phyloP scores from a whole-genome alignment of 2,797 vertebrate species.

The Lepilemur ruficaudatus region DNA sequence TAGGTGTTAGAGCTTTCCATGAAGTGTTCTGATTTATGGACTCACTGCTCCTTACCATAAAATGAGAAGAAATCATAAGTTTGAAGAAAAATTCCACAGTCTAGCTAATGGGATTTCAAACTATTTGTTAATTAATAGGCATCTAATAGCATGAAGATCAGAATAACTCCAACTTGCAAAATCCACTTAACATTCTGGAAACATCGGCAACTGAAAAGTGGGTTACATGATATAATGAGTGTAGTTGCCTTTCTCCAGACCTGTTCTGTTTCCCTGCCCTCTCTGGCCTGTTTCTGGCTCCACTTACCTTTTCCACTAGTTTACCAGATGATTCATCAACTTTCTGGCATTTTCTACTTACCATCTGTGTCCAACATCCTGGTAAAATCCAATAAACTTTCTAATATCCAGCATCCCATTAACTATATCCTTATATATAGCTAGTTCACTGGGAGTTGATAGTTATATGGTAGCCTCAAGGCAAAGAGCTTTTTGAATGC shows the following conservation, averaged over 20 bases:
- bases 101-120: conserved; percentile 64
- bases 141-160: conserved; percentile 58
- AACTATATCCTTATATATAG: neutral
- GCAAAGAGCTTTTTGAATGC: neutral
- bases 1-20: conserved; percentile 54
- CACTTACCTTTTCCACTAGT: conserved; percentile 56
- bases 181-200: conserved; percentile 45
- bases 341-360: conserved; percentile 61
- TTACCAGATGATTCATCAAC: conserved; percentile 67
- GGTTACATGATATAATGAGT: conserved; percentile 5
- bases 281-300: conserved; percentile 56
- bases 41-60: conserved; percentile 56
- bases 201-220: conserved; percentile 15
- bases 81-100: neutral
- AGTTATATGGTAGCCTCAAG: neutral
- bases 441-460: neutral
- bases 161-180: conserved; percentile 55
- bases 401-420: conserved; percentile 25
- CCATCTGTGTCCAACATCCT: conserved; percentile 53
- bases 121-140: conserved; percentile 62
- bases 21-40: conserved; percentile 68
- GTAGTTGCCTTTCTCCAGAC: conserved; percentile 4
- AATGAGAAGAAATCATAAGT: conserved; percentile 61
- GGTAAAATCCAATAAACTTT: conserved; percentile 66
- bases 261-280: conserved; percentile 18